A percentile compares a stretch with the other conserved stretches of the same genome.
Conservation (phyloP, 2,888 invertebrate species). For the Phasia obesa region DNA sequence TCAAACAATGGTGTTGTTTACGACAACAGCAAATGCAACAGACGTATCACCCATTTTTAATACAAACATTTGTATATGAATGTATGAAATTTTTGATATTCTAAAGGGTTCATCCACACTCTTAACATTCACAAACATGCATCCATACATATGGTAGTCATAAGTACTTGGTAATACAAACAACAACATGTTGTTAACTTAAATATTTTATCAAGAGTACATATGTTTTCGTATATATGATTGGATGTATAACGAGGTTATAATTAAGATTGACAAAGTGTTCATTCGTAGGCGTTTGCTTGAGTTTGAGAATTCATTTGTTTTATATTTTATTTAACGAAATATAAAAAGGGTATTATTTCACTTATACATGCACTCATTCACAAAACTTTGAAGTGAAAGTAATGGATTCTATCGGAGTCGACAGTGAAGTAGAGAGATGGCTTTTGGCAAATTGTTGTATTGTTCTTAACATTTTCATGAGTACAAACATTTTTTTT, state of each 20-base stretch:
- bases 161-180: conserved; percentile 10
- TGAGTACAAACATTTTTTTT: no score
- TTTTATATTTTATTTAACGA: conserved; percentile 17
- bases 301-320: conserved; percentile 16
- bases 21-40: conserved; percentile 7
- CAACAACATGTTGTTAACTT: conserved; percentile 23
- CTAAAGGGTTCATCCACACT: conserved; percentile 4
- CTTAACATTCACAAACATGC: no score
- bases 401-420: conserved; percentile 8
- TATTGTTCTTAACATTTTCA: conserved; percentile 60
- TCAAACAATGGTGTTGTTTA: conserved; percentile 8
- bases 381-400: conserved; percentile 15
- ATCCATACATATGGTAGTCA: no score
- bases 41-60: background rate
- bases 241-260: conserved; percentile 24
- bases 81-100: background rate
- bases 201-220: background rate
- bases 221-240: conserved; percentile 21
- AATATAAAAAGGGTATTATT: conserved; percentile 14
- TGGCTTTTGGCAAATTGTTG: conserved; percentile 43
- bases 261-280: conserved; percentile 72
- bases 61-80: background rate
- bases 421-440: conserved; percentile 4
- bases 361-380: conserved; percentile 21
- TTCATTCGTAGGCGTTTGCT: conserved; percentile 60